These are phyloP conservation scores for Panulirus ornatus DNA, from an alignment of 1,140 invertebrate species.

Conservation along the genomic window DNA sequence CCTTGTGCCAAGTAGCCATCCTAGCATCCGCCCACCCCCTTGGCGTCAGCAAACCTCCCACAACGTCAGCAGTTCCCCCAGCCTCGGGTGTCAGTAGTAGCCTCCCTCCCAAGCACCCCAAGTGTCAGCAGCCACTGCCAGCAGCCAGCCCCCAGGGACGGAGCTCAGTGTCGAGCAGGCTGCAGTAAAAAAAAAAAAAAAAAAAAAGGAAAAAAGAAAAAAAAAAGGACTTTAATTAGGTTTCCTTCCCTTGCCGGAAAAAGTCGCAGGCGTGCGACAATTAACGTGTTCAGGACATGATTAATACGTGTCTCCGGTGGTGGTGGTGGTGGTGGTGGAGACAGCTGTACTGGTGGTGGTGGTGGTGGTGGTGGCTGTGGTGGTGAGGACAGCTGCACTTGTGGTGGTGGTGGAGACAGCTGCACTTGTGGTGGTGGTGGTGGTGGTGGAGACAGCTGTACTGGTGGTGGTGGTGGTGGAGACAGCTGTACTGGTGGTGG, in stretches of 20 bases:
- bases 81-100: neutral
- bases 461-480: no score
- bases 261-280: neutral
- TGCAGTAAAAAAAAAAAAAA: conserved; percentile 1
- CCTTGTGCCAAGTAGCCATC: no score
- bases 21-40: neutral
- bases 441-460: no score
- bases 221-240: neutral
- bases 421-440: no score
- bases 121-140: neutral
- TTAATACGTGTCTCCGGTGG: neutral
- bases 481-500: no score
- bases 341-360: no score
- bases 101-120: no score
- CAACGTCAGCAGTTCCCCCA: neutral
- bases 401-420: no score
- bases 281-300: neutral
- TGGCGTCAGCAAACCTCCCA: neutral
- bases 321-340: neutral
- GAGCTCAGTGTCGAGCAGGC: neutral
- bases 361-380: no score
- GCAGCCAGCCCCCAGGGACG: neutral
- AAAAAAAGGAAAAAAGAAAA: neutral
- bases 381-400: no score
- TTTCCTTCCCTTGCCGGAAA: neutral